These are phyloP conservation scores for Watsonalla binaria DNA, from an alignment of 2,888 invertebrate genomes.

Conservation along the genomic window DNA sequence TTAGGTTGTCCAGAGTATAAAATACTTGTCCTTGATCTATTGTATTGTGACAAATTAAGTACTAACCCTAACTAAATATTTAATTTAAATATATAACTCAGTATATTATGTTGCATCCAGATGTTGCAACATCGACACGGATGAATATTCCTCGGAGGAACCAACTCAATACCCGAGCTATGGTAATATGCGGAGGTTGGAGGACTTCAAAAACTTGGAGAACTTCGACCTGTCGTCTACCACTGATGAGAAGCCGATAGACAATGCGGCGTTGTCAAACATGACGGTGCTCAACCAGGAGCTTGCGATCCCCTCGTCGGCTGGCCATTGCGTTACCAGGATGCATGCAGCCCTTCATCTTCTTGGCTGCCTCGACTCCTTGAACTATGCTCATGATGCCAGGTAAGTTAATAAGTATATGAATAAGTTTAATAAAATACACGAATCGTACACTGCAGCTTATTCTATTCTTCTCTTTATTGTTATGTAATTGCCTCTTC, in stretches of 20 bases:
- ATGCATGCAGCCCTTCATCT: constrained; percentile 95
- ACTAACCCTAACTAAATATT: too few relatives aligned
- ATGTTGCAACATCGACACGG: constrained; percentile 56
- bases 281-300: constrained; percentile 88
- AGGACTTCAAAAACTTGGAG: constrained; percentile 62
- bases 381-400: constrained; percentile 88
- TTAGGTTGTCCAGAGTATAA: too few relatives aligned
- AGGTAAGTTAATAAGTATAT: constrained; percentile 63
- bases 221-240: constrained; percentile 51
- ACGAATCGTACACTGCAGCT: too few relatives aligned
- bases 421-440: too few relatives aligned
- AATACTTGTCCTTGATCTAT: neutral
- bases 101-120: constrained; percentile 15
- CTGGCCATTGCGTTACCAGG: constrained; percentile 85
- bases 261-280: constrained; percentile 53
- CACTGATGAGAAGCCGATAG: constrained; percentile 41
- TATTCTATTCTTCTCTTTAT: neutral
- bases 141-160: constrained; percentile 32
- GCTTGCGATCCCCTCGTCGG: constrained; percentile 86
- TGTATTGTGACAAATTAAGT: too few relatives aligned
- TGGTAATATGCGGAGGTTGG: constrained; percentile 60
- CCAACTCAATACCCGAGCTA: constrained; percentile 63
- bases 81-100: too few relatives aligned
- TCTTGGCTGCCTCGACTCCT: constrained; percentile 92
- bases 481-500: neutral